A percentile compares a stretch with the other conserved stretches of the same genome.
phyloP scores from a whole-genome alignment of 2,888 invertebrate species.

The Torymus auratus region DNA sequence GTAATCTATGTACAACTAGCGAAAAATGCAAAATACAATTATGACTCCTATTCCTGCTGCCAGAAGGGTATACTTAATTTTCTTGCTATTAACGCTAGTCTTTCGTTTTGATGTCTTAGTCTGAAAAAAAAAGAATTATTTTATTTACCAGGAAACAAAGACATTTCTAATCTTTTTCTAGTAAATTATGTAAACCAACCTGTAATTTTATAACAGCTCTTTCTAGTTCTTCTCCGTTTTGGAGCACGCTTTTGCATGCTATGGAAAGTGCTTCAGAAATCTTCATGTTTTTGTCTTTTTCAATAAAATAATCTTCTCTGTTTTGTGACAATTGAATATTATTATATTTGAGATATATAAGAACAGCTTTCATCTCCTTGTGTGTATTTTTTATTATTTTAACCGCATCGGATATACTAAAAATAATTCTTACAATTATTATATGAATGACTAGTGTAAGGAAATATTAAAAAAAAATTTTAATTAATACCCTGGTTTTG shows the following conservation, averaged over 20 bases:
- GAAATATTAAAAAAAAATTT: neutral
- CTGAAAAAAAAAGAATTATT: conserved; percentile 23
- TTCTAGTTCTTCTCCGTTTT: conserved; percentile 31
- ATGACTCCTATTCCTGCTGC: conserved; percentile 31
- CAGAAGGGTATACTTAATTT: conserved; percentile 12
- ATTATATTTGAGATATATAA: conserved; percentile 31
- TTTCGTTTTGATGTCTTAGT: neutral
- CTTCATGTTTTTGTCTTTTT: conserved; percentile 44
- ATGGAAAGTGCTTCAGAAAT: conserved; percentile 31
- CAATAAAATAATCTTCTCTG: conserved; percentile 38
- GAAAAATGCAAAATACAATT: neutral
- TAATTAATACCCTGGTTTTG: conserved; percentile 22
- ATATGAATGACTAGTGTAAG: neutral
- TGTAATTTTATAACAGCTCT: neutral
- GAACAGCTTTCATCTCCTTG: conserved; percentile 34
- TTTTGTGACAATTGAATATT: conserved; percentile 8
- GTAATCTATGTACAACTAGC: too few species aligned
- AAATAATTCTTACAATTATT: conserved; percentile 7
- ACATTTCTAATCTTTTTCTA: neutral
- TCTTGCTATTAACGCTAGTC: neutral
- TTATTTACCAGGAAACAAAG: neutral
- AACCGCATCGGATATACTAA: conserved; percentile 23
- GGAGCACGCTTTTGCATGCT: conserved; percentile 15
- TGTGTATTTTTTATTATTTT: conserved; percentile 25
- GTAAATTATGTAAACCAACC: conserved; percentile 22